Percentiles rank a stretch among this genome's conserved stretches.
Conservation (phyloP, 2,113 vertebrate species). For the Burhinus bistriatus region DNA sequence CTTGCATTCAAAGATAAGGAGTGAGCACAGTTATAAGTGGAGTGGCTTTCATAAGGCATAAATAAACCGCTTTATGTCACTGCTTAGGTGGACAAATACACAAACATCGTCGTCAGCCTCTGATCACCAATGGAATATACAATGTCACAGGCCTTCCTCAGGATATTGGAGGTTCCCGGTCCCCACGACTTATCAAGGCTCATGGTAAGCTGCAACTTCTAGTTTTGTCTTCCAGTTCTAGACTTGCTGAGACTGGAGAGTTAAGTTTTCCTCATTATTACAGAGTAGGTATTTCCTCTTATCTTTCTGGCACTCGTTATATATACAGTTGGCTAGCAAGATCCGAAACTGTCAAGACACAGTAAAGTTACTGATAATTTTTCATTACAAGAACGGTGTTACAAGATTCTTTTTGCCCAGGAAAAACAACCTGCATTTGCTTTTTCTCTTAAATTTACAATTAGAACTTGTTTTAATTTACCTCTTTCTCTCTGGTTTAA, state of each 20-base stretch:
- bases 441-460: not conserved
- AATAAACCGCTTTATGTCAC: not conserved
- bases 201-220: constrained; percentile 74
- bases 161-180: constrained; percentile 77
- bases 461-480: not conserved
- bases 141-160: constrained; percentile 64
- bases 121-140: constrained; percentile 75
- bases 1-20: not conserved
- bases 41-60: not conserved
- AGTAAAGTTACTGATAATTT: not conserved
- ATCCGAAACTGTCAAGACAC: not conserved
- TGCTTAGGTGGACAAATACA: constrained; percentile 70
- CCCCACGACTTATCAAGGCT: constrained; percentile 75
- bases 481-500: not conserved
- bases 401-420: not conserved
- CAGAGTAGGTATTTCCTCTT: not conserved
- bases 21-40: not conserved
- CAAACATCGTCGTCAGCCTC: constrained; percentile 80
- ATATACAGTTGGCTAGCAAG: not conserved
- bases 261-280: not conserved
- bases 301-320: not conserved
- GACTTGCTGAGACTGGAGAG: not conserved
- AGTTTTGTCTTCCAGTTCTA: not conserved
- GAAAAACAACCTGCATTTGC: not conserved
- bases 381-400: not conserved